Evolutionary conservation across 2,113 vertebrate species (phyloP), one percentile per base, ranked within the genome.

Genomic region (Phrynocephalus versicolor): DNA sequence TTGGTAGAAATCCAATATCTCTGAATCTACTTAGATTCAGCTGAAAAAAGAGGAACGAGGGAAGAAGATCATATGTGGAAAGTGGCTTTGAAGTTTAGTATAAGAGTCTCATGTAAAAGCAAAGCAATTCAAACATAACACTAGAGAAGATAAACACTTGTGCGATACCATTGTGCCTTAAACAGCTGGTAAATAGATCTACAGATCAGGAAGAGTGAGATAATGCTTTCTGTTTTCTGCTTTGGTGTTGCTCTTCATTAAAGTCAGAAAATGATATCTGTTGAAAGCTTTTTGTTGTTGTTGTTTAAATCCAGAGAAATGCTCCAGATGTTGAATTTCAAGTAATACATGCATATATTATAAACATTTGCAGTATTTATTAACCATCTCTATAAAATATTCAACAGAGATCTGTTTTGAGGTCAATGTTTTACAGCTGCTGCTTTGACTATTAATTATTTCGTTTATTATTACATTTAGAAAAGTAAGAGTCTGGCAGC

Each of bases 81-180:
- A 93, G 90, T 85, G 7, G 80, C 93, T 95, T 94, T 93, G 80
- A 94, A 87, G 89, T 70, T 62, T 16, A 37, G 1, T 92, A 74
- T 60, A 83, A 75, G 33, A 92, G n/a, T 70, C 82, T 89, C 90
- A 91, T 87, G 83, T 79, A 88, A 90, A 89, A 79, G 39, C 86
- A 73, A 93, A 89, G 85, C 86, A 92, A 88, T 93, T 89, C 85
- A 89, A 86, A 87, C 39, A 87, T 87, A 84, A 94, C 23, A 13
- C 19, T 82, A 72, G 85, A 88, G 73, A 67, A 85, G n/a, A 90
- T 75, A 92, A 91, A 88, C 86, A 55, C n/a, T 33, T 3, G 12
- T 30, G 10, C 80, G 67, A 33, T 85, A 37, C 18, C 87, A 76
- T 85, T 75, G 72, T 72, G 62, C 25, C 14, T 62, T 87, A 78